Conservation (phyloP, 2,113 vertebrate genomes). For the Tapirus terrestris region DNA sequence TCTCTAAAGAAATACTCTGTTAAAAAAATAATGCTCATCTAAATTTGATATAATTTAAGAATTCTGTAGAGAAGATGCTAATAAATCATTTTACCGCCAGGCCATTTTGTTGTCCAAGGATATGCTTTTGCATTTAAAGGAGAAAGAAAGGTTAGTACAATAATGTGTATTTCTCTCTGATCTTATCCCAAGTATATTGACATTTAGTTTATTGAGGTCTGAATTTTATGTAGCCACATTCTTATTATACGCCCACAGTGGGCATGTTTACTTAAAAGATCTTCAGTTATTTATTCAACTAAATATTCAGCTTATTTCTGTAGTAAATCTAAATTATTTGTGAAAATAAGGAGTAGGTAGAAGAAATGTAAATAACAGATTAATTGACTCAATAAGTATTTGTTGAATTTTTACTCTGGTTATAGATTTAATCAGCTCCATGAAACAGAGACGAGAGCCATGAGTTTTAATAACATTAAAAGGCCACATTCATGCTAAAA, state of each 20-base stretch:
- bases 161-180: not conserved
- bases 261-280: not conserved
- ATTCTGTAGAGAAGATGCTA: not conserved
- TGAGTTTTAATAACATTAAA: not conserved
- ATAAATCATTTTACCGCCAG: not conserved
- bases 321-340: not conserved
- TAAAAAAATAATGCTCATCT: not conserved
- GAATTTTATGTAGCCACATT: not conserved
- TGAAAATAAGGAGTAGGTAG: constrained; percentile 13
- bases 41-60: not conserved
- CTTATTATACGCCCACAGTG: not conserved
- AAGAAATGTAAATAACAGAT: constrained; percentile 10
- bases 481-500: not conserved
- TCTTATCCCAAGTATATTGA: not conserved
- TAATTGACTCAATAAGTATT: not conserved
- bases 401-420: constrained; percentile 6
- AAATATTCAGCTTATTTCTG: not conserved
- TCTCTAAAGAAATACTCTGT: not conserved
- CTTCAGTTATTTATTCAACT: not conserved
- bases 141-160: not conserved
- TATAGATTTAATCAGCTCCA: not conserved
- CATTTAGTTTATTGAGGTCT: not conserved
- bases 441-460: not conserved
- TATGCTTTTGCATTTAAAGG: not conserved
- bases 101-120: not conserved